These are phyloP conservation scores for Dryoscopus gambensis DNA, from an alignment of 2,113 vertebrate species.

Conservation along the genomic window DNA sequence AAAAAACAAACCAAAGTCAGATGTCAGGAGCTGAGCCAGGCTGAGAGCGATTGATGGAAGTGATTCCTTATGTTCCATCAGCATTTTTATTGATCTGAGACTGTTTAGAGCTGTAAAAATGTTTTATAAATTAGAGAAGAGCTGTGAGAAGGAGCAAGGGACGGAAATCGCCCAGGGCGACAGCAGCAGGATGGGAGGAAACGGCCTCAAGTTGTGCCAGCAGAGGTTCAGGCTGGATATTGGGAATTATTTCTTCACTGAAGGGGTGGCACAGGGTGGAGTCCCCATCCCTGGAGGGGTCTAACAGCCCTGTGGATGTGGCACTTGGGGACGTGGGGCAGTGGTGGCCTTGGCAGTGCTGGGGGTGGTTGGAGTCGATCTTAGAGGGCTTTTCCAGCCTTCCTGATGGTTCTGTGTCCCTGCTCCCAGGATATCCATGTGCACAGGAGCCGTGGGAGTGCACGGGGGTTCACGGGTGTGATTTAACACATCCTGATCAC, in stretches of 20 bases:
- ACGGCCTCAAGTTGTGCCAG: not conserved
- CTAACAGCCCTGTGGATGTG: not conserved
- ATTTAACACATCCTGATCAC: rapidly evolving
- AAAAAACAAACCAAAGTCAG: not conserved
- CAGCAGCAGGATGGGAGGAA: not conserved
- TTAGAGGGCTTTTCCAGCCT: not conserved
- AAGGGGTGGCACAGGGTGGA: not conserved
- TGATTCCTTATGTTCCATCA: not conserved
- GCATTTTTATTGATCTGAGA: constrained; percentile 31
- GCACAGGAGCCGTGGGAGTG: not conserved
- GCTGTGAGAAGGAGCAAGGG: not conserved
- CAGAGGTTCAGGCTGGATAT: not conserved
- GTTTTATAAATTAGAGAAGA: constrained; percentile 34
- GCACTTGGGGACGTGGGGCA: not conserved
- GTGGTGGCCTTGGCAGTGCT: not conserved
- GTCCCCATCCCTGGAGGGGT: not conserved
- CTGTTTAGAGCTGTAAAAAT: constrained; percentile 33
- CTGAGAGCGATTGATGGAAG: constrained; percentile 14
- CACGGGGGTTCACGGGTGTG: rapidly evolving
- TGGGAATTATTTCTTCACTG: not conserved
- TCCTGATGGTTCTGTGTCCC: not conserved
- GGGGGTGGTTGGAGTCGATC: not conserved
- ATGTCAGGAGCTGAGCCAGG: not conserved
- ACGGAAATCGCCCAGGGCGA: not conserved
- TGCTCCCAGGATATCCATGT: rapidly evolving